These are phyloP conservation scores for Drosophila seclusa DNA, from an alignment of 2,888 invertebrate species.

Conservation along the genomic window DNA sequence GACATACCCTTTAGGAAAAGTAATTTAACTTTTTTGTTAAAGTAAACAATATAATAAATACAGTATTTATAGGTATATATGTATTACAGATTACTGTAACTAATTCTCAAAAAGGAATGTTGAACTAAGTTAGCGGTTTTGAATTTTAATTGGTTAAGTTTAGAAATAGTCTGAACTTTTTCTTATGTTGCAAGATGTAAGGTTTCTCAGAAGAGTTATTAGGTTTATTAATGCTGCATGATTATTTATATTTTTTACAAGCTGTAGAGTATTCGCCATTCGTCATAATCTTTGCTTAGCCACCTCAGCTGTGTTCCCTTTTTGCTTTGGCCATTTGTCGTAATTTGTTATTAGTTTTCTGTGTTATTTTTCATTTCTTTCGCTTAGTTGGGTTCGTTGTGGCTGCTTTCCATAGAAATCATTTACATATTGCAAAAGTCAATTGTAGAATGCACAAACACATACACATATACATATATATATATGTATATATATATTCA, in stretches of 20 bases:
- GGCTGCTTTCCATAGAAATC: constrained; percentile 78
- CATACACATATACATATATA: constrained; percentile 7
- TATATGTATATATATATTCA: constrained; percentile 22
- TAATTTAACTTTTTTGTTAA: background rate
- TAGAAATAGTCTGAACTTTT: accelerated
- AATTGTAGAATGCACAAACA: constrained; percentile 40
- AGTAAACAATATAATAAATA: background rate
- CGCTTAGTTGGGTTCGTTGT: constrained; percentile 41
- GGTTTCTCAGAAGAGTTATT: accelerated
- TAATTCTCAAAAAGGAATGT: background rate
- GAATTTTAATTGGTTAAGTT: background rate
- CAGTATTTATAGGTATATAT: too few relatives aligned
- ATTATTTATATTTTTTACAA: background rate
- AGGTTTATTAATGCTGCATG: background rate
- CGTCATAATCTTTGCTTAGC: background rate
- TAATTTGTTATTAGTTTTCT: constrained; percentile 77
- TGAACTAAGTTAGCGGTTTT: background rate
- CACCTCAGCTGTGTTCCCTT: constrained; percentile 38
- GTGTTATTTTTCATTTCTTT: constrained; percentile 12
- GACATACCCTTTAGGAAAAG: constrained; percentile 2
- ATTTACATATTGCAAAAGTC: constrained; percentile 76
- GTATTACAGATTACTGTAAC: too few relatives aligned
- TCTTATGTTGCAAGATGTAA: accelerated
- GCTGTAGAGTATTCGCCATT: constrained; percentile 5
- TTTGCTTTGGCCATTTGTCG: constrained; percentile 61